These are phyloP conservation scores for Caenorhabditis sp. DNA, from an alignment of 2,888 invertebrate species.

Conservation along the genomic window DNA sequence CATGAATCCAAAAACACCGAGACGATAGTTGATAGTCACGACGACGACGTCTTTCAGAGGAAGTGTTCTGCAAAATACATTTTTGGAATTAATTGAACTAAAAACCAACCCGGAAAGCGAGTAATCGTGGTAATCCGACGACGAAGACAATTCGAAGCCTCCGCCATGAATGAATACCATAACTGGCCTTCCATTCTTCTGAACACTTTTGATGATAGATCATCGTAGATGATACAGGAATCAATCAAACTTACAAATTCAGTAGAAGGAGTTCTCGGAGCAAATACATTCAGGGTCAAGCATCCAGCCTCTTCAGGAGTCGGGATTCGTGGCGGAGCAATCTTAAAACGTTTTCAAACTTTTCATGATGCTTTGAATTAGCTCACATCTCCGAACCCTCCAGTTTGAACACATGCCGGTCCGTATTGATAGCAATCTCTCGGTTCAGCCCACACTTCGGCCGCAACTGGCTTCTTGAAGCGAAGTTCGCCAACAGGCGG, in stretches of 20 bases:
- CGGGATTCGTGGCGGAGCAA: neutral
- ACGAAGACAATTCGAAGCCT: slow-evolving; percentile 17
- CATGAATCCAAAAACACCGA: slow-evolving; percentile 71
- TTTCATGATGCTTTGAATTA: too few relatives aligned
- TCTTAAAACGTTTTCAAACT: slow-evolving; percentile 26
- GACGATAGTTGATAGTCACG: slow-evolving; percentile 70
- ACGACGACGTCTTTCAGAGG: slow-evolving; percentile 69
- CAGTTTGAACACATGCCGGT: slow-evolving; percentile 60
- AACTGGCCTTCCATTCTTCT: slow-evolving; percentile 54
- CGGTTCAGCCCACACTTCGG: slow-evolving; percentile 53
- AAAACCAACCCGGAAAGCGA: slow-evolving; percentile 24
- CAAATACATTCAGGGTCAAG: slow-evolving; percentile 61
- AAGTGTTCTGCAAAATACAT: too few relatives aligned
- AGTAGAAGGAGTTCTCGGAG: slow-evolving; percentile 33
- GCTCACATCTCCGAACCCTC: slow-evolving; percentile 2
- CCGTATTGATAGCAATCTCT: slow-evolving; percentile 67
- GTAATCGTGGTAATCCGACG: slow-evolving; percentile 15
- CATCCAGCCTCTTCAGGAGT: slow-evolving; percentile 46
- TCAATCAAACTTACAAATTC: slow-evolving; percentile 30
- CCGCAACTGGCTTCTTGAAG: slow-evolving; percentile 62
- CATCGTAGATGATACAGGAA: too few relatives aligned
- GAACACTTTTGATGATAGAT: too few relatives aligned
- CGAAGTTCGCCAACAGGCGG: slow-evolving; percentile 24
- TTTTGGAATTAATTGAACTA: too few relatives aligned
- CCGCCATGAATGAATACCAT: slow-evolving; percentile 31